Percentiles rank a stretch among this genome's conserved stretches.
Conservation (phyloP, 2,113 vertebrate species). For the Meriones unguiculatus region DNA sequence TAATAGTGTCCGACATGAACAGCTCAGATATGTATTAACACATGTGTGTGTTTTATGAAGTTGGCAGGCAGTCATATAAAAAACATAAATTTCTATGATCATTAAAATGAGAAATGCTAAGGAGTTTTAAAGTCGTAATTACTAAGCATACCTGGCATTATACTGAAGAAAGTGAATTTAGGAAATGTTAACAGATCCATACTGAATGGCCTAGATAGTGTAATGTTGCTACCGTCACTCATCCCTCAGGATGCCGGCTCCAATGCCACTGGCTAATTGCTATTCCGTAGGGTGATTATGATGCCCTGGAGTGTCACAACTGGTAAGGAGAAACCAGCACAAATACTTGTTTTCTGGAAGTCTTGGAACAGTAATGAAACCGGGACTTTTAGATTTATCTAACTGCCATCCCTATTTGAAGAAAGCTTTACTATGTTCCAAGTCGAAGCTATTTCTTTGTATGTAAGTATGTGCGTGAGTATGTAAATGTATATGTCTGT, state of each 20-base stretch:
- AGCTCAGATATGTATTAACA: neutral
- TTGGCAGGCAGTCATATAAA: neutral
- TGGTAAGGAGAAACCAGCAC: neutral
- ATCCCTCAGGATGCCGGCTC: neutral
- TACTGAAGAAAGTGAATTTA: neutral
- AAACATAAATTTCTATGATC: neutral
- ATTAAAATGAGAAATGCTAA: neutral
- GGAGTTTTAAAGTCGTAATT: neutral
- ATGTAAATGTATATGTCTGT: neutral
- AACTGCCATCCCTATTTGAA: neutral
- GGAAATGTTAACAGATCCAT: neutral
- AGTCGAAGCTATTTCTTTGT: neutral
- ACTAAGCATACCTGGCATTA: neutral
- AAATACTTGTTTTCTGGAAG: neutral
- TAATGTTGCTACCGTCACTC: too few relatives aligned
- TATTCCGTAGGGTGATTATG: neutral
- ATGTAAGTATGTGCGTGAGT: neutral
- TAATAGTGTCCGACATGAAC: too few relatives aligned
- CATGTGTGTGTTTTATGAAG: neutral
- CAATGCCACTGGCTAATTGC: neutral
- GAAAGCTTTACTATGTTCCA: neutral
- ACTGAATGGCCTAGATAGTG: neutral
- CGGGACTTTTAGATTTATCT: neutral
- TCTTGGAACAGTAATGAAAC: neutral
- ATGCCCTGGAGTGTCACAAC: neutral